Evolutionary conservation across 2,888 invertebrate genomes (phyloP), one percentile per base, ranked within the genome.

Genomic region (Alviniconcha strummeri): DNA sequence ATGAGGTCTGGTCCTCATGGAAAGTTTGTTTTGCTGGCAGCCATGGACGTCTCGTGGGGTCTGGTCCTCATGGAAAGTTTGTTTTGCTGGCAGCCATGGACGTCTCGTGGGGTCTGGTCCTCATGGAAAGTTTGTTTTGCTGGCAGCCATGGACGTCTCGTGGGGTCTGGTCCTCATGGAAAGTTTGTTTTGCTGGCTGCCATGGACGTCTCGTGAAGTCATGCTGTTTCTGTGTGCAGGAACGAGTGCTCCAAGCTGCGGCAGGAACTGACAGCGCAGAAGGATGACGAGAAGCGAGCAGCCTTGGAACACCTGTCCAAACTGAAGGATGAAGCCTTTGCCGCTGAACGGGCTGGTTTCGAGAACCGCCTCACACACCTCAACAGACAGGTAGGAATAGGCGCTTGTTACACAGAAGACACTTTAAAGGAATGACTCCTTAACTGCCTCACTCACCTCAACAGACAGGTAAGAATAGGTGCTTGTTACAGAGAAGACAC

Each of bases 261-360:
- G 19, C 86, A 89, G 57, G 91, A 92, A 80, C 84, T 93, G 54
- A 88, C 88, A 8, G 90, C 89, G 56, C 91, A 92, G 86, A 92
- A 91, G 83, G 92, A 93, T 15, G 91, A 89, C 72, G 93, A 93
- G 85, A 91, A 90, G 87, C 88, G 88, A 78, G 89, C 91, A 8
- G 92, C 92, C 6, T 84, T 93, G 69, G 88, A 88, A 54, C 91
- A 92, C 74, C 85, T 93, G 84, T 85, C 90, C 19, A 84, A 85
- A n/a, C 86, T 91, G 78, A 92, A 92, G 84, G 90, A 92, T 76
- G 89, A 91, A 64, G 91, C 92, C 79, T 86, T 92, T 13, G 84
- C 85, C 7, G 89, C 90, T 8, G 87, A 88, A 0, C 88, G 89
- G 80, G 82, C 86, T 13, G 90, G 89, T 64, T 91, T 91, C 89